Conservation (phyloP, 2,113 vertebrate species). For the Hypocryptadius cinnamomeus region DNA sequence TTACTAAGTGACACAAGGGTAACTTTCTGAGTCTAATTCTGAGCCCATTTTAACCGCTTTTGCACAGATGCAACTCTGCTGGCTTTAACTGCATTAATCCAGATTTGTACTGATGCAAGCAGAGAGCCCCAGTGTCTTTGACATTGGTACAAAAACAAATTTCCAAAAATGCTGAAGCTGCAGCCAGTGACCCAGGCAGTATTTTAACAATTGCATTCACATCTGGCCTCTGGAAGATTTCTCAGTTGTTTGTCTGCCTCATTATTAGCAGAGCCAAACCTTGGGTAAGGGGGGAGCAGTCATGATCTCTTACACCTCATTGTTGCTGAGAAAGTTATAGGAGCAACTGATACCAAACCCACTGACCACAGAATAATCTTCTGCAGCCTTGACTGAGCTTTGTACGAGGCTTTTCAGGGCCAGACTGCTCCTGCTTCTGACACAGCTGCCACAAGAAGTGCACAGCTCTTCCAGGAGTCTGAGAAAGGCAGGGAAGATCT, state of each 20-base stretch:
- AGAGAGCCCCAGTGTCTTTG: slow-evolving; percentile 4
- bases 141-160: slow-evolving; percentile 24
- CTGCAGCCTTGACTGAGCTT: background rate
- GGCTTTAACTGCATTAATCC: slow-evolving; percentile 22
- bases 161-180: slow-evolving; percentile 20
- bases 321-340: background rate
- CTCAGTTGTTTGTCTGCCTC: slow-evolving; percentile 5
- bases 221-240: slow-evolving; percentile 42
- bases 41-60: slow-evolving; percentile 14
- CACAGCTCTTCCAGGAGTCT: background rate
- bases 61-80: background rate
- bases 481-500: background rate
- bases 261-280: background rate
- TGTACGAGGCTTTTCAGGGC: background rate
- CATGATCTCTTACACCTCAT: background rate
- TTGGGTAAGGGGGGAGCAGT: background rate
- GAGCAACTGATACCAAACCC: background rate
- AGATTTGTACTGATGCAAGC: slow-evolving; percentile 32
- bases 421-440: background rate
- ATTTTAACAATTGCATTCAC: slow-evolving; percentile 34
- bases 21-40: background rate
- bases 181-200: background rate
- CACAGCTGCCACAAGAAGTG: background rate
- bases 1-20: slow-evolving; percentile 25
- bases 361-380: background rate